Base-by-base conservation (phyloP, 2,888 invertebrate genomes). In the Cistogaster globosa region DNA sequence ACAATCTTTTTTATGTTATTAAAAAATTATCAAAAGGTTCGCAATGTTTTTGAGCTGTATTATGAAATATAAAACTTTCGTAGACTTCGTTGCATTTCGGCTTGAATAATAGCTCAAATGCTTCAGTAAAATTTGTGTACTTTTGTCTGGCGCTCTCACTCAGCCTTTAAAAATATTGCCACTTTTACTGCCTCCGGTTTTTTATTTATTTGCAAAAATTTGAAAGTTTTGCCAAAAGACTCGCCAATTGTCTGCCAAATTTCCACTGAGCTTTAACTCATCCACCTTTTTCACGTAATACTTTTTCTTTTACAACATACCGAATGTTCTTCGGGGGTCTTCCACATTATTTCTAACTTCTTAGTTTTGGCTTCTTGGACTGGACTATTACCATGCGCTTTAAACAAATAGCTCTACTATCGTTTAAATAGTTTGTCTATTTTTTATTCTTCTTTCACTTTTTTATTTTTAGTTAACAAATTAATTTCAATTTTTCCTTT, bases 91-190 rank as follows among this genome's bases (percentile, higher is more conserved):
- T 26, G 4, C 26, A 26, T 26, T 26, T 1, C 26, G 26, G 58
- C 75, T 67, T 68, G 55, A 36, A 68, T 36, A 63, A 42, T 53
- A 7, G 11, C 14, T 67, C 36, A 36, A 67, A 67, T 12, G 67
- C 67, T 32, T 65, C 18, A 16, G 65, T 48, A 2, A 65, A n/a
- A 32, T 48, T 26, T 65, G 14, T 18, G 51, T 67, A 67, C 51
- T 36, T 67, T 14, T 53, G n/a, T 11, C 36, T 51, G 1, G 26
- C 26, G 9, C 11, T 22, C 9, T 51, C 67, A 36, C 53, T 67
- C 88, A 2, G 87, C 80, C 36, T 89, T 88, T 16, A 89, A 72
- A 26, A 89, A 26, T 5, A 60, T 60, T 4, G 38, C 62, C 22
- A 55, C 55, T 18, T 51, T 18, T 51, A 51, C 26, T 26, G 26